Evolutionary conservation across 2,113 vertebrate species (phyloP), one percentile per base, ranked within the genome.

Genomic region (Gobius niger): DNA sequence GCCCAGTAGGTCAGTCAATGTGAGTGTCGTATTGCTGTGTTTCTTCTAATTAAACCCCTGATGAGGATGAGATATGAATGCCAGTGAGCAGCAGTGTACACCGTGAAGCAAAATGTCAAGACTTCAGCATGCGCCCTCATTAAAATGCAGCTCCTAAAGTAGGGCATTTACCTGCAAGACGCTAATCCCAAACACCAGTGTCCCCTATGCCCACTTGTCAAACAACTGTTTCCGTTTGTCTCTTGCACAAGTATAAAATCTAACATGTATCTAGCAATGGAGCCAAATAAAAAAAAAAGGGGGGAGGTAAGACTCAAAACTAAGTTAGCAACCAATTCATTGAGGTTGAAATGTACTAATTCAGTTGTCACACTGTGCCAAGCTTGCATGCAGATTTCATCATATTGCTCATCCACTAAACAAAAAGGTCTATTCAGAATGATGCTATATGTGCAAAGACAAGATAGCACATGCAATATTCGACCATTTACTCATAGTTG

Each of bases 31-130:
- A 70, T 68, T 52, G 13, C 9, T 76, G 75, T 63, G 49, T 82
- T 78, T 77, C 53, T 80, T 78, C 46, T 84, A 81, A 84, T 74
- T 77, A 73, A 84, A 72, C 74, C 75, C 69, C 75, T 64, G 76
- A 78, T 75, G 73, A 77, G 77, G 5, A 72, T 65, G 68, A 57
- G 62, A 70, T 85, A 68, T 68, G 61, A 78, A 72, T 18, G 5
- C 65, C 4, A 1, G 83, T 70, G 72, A 75, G 51, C 57, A 60
- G 57, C 49, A 51, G 0, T 50, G 44, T 18, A 15, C 42, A 54
- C 54, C 18, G 42, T 68, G 40, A 71, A 51, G 72, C 56, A 61
- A 61, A 52, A 65, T 63, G 59, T 74, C 66, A 73, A 40, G 40
- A 59, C 41, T 56, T 13, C 60, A 80, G 13, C 0, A 15, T 44